Percentiles rank a stretch among this genome's conserved stretches.
These are phyloP conservation scores for Bactericera cockerelli DNA, from an alignment of 1,140 invertebrate species.

Conservation along the genomic window DNA sequence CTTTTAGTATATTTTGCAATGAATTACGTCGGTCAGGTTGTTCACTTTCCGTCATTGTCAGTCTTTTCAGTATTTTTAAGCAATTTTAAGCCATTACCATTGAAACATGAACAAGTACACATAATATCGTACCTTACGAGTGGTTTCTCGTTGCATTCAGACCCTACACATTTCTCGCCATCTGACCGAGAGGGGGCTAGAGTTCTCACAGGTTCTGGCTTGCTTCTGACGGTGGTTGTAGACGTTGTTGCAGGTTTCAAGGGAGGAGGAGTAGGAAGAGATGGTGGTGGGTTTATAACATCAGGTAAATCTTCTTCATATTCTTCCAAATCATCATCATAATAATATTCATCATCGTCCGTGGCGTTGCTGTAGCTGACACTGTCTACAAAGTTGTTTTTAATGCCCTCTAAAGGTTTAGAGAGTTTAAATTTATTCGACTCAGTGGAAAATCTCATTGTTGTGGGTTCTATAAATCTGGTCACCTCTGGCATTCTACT, in stretches of 20 bases:
- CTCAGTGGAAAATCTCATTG: background rate
- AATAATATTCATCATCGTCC: constrained; percentile 2
- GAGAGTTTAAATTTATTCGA: background rate
- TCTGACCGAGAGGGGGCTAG: background rate
- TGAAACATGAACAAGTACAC: constrained; percentile 5
- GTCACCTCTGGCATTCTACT: background rate
- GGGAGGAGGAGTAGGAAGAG: background rate
- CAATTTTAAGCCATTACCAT: background rate
- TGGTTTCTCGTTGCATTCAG: constrained; percentile 34
- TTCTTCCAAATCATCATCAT: constrained; percentile 6
- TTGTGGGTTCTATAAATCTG: background rate
- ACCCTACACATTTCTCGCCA: constrained; percentile 6
- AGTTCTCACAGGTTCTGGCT: constrained; percentile 5
- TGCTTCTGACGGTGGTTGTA: background rate
- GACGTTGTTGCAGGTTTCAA: background rate
- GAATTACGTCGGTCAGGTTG: no score
- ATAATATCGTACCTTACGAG: constrained; percentile 29
- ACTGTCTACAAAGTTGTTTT: constrained; percentile 8
- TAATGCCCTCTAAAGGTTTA: constrained; percentile 2
- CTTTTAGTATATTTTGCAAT: no score
- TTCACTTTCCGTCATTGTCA: no score
- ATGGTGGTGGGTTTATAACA: background rate
- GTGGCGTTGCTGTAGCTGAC: constrained; percentile 7
- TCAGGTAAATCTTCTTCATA: background rate
- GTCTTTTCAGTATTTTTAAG: background rate